Base-by-base conservation (phyloP, 2,888 invertebrate species). In the Clivina fossor region DNA sequence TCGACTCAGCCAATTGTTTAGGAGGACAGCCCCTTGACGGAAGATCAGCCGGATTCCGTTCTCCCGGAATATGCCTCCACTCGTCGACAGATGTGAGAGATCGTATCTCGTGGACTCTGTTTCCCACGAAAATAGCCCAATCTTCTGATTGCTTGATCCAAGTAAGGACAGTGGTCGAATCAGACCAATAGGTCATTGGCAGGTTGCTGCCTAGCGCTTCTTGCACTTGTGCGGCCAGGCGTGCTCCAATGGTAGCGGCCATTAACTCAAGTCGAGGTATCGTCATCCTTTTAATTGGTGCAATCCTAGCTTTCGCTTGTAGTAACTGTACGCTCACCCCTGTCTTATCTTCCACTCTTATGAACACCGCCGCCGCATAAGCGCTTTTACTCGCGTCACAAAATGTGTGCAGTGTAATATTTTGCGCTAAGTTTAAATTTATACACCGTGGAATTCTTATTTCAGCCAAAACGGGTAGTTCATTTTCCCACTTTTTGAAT, bases 221-320 rank as follows among this genome's bases (percentile, higher is more conserved):
- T 13, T 51, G 28, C 8, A 56, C 49, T n/a, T 64, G 20, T 4
- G 22, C n/a, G 9, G 24, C 13, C 15, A 67, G 37, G 40, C 67
- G 44, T 2, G 61, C 63, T 22, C 61, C 65, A 26, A 69, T 64
- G n/a, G 62, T 54, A 13, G 64, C 64, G 5, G 62, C 67, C 28
- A 69, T 35, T 28, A 69, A 55, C 56, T 70, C 67, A 8, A 70
- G 49, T 15, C 67, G 49, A 2, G 67, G 67, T 20, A 69, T 68
- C 0, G 64, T 65, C 15, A 60, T 49, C 30, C 57, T 59, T 46
- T 64, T 62, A 1, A 60, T 20, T 3, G 66, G 65, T 20, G 66
- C 60, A 13, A 69, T 63, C 58, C 68, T 62, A 8, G 64, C 18
- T 51, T 65, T 66, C 4, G 66, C 65, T 15, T 50, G 47, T 9